Evolutionary conservation across 2,797 vertebrate species (phyloP), one percentile per base, ranked within the genome.

Genomic region (Myiotriccus ornatus): DNA sequence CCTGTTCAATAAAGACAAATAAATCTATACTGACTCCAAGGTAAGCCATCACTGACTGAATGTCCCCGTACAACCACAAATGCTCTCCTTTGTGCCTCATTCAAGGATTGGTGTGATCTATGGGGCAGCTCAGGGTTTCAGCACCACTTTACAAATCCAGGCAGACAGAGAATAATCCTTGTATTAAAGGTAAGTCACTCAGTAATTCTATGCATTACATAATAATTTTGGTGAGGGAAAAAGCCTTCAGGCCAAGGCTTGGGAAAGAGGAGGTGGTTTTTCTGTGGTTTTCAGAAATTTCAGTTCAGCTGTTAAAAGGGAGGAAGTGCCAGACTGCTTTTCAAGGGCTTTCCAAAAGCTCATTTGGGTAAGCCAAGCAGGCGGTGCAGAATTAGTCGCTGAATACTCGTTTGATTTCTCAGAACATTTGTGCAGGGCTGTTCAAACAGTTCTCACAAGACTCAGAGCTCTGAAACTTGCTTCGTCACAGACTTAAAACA

Each of bases 271-370:
- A 69, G 80, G 47, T 78, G 80, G 43, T 87, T 84, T 84, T 89
- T 57, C 56, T 60, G 57, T 71, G 69, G 32, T 81, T 89, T 89
- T 90, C 62, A 91, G 84, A 87, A 62, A 89, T 87, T 92, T 84
- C 84, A 83, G 77, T 89, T 94, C 81, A 90, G 84, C 74, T 95
- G 88, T 44, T 87, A 82, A 90, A 94, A 93, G 69, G 79, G 78
- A 87, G 87, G 92, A 96, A 93, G 93, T 89, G 93, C 70, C 92
- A 96, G 95, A 95, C 90, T 91, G 78, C 92, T 93, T 95, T 94
- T 91, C 83, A 92, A 94, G 74, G 82, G 80, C 77, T 89, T 95
- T 96, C 90, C 94, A 94, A 91, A 91, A 96, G 70, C 90, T 90
- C 86, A 43, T 97, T 93, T 95, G 88, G 88, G 68, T 85, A 90